Evolutionary conservation across 2,888 invertebrate genomes (phyloP), one percentile per base, ranked within the genome.

Genomic region (Clistopyga incitator): DNA sequence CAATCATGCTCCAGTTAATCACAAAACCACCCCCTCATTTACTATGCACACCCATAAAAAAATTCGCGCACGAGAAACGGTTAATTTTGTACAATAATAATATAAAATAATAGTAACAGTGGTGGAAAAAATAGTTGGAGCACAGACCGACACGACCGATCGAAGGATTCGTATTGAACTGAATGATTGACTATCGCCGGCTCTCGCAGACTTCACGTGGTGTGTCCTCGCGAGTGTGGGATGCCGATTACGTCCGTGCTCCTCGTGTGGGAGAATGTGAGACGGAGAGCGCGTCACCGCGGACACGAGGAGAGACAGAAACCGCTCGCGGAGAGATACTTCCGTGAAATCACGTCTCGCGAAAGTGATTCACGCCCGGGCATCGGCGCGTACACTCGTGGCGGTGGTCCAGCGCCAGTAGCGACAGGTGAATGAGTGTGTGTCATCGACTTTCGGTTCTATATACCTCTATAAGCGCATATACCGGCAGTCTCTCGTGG

Each of bases 341-440:
- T 85, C 85, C 85, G 71, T 78, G 81, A 81, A 85, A 71, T 78
- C 71, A 52, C 71, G 76, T 75, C 78, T 72, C 81, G 81, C 78
- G 84, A 85, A 78, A 81, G 84, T 85, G 85, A 85, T 72, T 85
- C 85, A 85, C 81, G 70, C 34, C 50, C 64, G 54, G 34, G 45
- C 54, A 77, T 65, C 64, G 74, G 56, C 72, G 50, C 25, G n/a
- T 59, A 13, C 6, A 52, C n/a, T 20, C 3, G 20, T 42, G 64
- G 3, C 42, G 38, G 23, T 56, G 72, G 70, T 67, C 67, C 65
- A 78, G 34, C 8, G 11, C 4, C 42, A 47, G 47, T 18, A 47
- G 54, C 64, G 68, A 25, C 80, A 65, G 71, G 76, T 72, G 75
- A 80, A 78, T 68, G 74, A 15, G 72, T 61, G 59, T 61, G 80